Percentiles rank a stretch among this genome's conserved stretches.
These are phyloP conservation scores for Uromys caudimaculatus DNA, from an alignment of 2,797 vertebrate species.

Conservation along the genomic window DNA sequence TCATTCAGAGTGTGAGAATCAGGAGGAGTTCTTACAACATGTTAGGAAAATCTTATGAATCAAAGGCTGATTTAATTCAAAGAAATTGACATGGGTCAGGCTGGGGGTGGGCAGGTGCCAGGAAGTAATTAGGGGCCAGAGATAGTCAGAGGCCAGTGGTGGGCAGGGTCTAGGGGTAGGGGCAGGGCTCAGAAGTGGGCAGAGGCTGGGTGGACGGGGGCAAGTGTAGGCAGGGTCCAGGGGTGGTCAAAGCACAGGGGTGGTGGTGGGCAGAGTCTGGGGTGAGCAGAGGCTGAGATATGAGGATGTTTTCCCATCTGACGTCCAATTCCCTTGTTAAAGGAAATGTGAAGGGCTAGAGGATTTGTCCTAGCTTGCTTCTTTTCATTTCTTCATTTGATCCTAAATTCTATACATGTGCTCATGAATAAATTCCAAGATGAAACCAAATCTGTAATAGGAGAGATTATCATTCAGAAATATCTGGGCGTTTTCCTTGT, in stretches of 20 bases:
- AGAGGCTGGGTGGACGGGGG: background rate
- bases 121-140: background rate
- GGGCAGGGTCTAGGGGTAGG: background rate
- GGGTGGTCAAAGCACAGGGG: background rate
- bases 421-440: conserved; percentile 42
- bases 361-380: background rate
- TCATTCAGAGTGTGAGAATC: conserved; percentile 19
- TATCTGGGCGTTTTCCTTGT: background rate
- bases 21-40: conserved; percentile 8
- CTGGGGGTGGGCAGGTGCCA: background rate
- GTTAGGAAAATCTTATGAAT: conserved; percentile 42
- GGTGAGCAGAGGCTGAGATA: background rate
- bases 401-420: conserved; percentile 24
- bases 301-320: background rate
- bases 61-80: background rate
- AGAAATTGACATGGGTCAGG: background rate
- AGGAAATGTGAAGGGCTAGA: background rate
- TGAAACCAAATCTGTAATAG: background rate
- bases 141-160: background rate
- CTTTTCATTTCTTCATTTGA: conserved; percentile 17
- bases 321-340: conserved; percentile 2
- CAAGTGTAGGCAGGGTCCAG: background rate
- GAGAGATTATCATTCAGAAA: background rate
- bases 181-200: background rate
- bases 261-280: background rate